Base-by-base conservation (phyloP, 2,888 invertebrate species). In the Andrena haemorrhoa region DNA sequence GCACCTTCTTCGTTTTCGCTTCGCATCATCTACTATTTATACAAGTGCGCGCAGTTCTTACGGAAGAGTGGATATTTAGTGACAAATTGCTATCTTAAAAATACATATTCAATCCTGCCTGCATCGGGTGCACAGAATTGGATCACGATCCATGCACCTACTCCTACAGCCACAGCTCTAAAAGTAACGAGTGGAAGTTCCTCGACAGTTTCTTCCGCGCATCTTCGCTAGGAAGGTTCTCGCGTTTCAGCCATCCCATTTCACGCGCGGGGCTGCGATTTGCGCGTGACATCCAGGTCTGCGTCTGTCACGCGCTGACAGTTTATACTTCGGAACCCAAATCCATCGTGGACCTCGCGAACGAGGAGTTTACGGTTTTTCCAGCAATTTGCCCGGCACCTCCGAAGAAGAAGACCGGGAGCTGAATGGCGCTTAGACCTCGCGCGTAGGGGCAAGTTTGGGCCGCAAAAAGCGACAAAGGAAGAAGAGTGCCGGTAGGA, bases 351-450 rank as follows among this genome's bases (percentile, higher is more conserved):
- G 53, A 49, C 56, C 65, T 26, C 33, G 29, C 60, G 75, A 58
- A 20, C 49, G 51, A 66, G 56, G 74, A 35, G 60, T 82, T 78
- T 71, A 78, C 69, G 76, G 74, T 88, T 88, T 89, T 88, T 85
- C 83, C 88, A 75, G 61, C 73, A 53, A 87, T 85, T 81, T 82
- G 84, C 76, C 56, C 66, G 47, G 76, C 53, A 61, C 35, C 75
- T 47, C 63, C 56, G 41, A 66, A 70, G 60, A 41, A n/a, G 68
- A 31, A 35, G n/a, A n/a, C n/a, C 35, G 56, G 58, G 65, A 41
- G 71, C 20, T 12, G 16, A 60, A 10, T 20, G n/a, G 51, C 58
- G 65, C 20, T 75, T 29, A 31, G 53, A 60, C 16, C 23, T 20
- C 49, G 47, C 33, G 23, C 20, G 49, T 61, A 49, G 41, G 6